Conservation (phyloP, 2,888 invertebrate genomes). For the Glyphotaelius pellucidus region DNA sequence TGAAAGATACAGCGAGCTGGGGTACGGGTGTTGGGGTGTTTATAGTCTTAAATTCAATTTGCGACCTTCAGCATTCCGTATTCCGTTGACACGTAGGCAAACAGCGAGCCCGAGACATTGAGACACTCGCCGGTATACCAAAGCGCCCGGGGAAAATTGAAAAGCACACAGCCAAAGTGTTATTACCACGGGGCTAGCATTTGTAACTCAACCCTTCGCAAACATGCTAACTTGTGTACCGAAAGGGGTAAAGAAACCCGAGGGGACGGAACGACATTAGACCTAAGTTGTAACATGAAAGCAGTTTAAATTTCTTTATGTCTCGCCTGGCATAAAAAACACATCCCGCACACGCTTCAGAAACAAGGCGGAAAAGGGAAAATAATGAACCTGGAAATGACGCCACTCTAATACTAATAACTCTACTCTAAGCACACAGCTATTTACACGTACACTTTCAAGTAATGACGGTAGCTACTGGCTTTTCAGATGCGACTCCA, state of each 20-base stretch:
- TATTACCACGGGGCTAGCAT: constrained; percentile 48
- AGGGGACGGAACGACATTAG: constrained; percentile 31
- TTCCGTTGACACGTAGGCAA: not conserved
- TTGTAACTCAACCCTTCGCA: constrained; percentile 57
- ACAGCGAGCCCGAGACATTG: not conserved
- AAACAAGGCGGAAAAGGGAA: not conserved
- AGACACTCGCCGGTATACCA: not conserved
- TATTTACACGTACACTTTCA: not conserved
- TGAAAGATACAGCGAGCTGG: not conserved
- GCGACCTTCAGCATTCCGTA: not conserved
- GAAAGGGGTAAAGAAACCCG: constrained; percentile 17
- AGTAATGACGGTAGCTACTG: not conserved
- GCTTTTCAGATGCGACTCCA: not conserved
- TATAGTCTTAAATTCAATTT: not conserved
- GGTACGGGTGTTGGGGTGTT: not conserved
- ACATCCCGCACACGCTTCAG: not conserved
- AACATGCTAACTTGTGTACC: constrained; percentile 45
- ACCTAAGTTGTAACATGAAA: constrained; percentile 29
- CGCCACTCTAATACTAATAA: not conserved
- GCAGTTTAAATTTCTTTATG: constrained; percentile 4
- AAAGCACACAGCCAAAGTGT: constrained; percentile 33
- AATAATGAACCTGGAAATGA: not conserved
- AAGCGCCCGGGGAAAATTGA: constrained; percentile 12
- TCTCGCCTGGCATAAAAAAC: not conserved
- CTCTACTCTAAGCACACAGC: not conserved